phyloP scores from a whole-genome alignment of 2,797 vertebrate species.

The Molossus alvarezi region DNA sequence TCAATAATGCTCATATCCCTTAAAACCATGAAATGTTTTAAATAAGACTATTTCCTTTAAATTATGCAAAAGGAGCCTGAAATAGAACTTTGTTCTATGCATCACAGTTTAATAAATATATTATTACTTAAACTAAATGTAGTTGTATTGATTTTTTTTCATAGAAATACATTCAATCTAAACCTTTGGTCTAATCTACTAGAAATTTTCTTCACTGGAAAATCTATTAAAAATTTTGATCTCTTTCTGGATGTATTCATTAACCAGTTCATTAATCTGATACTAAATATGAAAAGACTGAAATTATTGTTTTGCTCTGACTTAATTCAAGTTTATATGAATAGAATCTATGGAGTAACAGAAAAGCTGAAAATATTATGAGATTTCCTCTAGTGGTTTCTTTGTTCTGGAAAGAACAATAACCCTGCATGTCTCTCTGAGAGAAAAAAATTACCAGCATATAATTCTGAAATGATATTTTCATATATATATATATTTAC shows the following conservation, averaged over 20 bases:
- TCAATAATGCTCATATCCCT: slow-evolving; percentile 5
- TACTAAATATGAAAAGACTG: slow-evolving; percentile 28
- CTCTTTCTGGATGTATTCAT: slow-evolving; percentile 33
- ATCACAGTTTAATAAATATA: slow-evolving; percentile 33
- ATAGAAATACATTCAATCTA: slow-evolving; percentile 45
- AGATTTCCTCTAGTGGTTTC: slow-evolving; percentile 44
- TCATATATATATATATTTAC: not conserved
- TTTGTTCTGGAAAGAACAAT: slow-evolving; percentile 42
- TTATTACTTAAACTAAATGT: slow-evolving; percentile 42
- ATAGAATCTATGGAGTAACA: slow-evolving; percentile 20
- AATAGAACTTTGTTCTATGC: slow-evolving; percentile 5
- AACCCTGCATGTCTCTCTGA: slow-evolving; percentile 49
- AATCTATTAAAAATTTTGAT: slow-evolving; percentile 69
- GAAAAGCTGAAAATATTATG: slow-evolving; percentile 48
- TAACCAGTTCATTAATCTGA: slow-evolving; percentile 70
- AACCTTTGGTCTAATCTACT: slow-evolving; percentile 30
- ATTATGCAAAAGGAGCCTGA: not conserved
- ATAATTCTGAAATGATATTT: slow-evolving; percentile 14
- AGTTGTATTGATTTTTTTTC: slow-evolving; percentile 38
- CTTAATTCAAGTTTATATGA: slow-evolving; percentile 11
- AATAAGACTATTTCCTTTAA: slow-evolving; percentile 53
- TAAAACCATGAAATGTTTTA: slow-evolving; percentile 12
- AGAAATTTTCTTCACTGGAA: slow-evolving; percentile 45
- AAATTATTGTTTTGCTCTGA: slow-evolving; percentile 69
- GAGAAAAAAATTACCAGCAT: slow-evolving; percentile 22